phyloP scores from a whole-genome alignment of 2,888 invertebrate genomes.

The Ariolimax columbianus region DNA sequence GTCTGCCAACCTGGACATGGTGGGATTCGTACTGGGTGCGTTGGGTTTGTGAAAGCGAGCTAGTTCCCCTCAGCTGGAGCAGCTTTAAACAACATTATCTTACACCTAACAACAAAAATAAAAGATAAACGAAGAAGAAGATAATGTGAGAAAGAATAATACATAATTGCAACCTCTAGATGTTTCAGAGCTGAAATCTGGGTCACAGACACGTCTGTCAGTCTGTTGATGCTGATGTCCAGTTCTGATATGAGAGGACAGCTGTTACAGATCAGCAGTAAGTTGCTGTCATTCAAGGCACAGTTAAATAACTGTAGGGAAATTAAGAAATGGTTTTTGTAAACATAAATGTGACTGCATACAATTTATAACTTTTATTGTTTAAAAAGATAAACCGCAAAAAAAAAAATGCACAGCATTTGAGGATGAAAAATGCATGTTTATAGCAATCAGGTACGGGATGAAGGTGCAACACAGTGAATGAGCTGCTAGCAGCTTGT shows the following conservation, averaged over 20 bases:
- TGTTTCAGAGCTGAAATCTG: constrained; percentile 8
- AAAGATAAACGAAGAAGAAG: too few species aligned
- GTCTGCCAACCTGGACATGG: too few species aligned
- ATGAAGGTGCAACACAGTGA: too few species aligned
- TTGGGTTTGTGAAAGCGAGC: too few species aligned
- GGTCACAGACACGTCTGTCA: neutral
- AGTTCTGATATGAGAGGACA: constrained; percentile 5
- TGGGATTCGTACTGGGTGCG: too few species aligned
- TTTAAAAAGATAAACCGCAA: neutral
- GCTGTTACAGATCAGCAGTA: neutral
- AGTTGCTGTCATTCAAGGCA: neutral
- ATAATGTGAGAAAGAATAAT: too few species aligned
- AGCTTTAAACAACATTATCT: too few species aligned
- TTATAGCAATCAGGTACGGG: too few species aligned
- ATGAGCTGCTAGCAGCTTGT: too few species aligned
- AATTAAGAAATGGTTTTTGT: neutral
- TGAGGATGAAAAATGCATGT: too few species aligned
- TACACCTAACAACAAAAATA: too few species aligned
- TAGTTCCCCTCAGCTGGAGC: too few species aligned
- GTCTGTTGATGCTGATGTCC: constrained; percentile 15
- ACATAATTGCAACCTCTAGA: constrained; percentile 4
- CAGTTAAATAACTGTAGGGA: neutral
- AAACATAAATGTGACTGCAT: neutral
- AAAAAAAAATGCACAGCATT: neutral
- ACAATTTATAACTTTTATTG: neutral